These are phyloP conservation scores for Plectrocnemia conspersa DNA, from an alignment of 1,140 invertebrate genomes.

Conservation along the genomic window DNA sequence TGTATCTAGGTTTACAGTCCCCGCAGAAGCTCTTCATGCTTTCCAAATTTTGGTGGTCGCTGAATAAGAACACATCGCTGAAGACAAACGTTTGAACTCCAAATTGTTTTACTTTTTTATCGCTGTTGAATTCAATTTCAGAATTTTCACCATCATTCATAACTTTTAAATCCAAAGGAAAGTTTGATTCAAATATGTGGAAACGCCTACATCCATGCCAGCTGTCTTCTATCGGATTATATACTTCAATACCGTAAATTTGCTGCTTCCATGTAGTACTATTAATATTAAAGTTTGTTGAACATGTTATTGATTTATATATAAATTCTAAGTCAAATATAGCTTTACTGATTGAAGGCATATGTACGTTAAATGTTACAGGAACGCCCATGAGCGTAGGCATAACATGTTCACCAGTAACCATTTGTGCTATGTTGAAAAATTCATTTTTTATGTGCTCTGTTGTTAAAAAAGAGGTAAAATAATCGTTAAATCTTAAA, in stretches of 20 bases:
- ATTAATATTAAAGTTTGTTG: too few species aligned
- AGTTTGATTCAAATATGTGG: conserved; percentile 34
- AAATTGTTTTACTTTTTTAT: conserved; percentile 37
- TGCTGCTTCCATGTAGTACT: conserved; percentile 17
- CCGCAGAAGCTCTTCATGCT: conserved; percentile 38
- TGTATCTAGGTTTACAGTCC: conserved; percentile 36
- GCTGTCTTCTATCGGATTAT: conserved; percentile 42
- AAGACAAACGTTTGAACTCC: conserved; percentile 37
- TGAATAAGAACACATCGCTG: conserved; percentile 38
- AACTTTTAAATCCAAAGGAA: conserved; percentile 40
- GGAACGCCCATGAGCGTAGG: conserved; percentile 47
- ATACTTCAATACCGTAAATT: conserved; percentile 37
- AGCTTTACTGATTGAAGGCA: conserved; percentile 37
- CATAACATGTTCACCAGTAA: conserved; percentile 33
- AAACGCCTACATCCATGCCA: conserved; percentile 41
- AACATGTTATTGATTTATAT: too few species aligned
- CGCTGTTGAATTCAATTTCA: too few species aligned
- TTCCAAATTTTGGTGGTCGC: conserved; percentile 37
- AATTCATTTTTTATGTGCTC: too few species aligned
- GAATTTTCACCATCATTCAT: too few species aligned
- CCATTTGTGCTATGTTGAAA: conserved; percentile 18
- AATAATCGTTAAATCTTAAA: too few species aligned
- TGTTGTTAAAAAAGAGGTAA: too few species aligned
- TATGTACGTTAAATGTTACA: conserved; percentile 37
- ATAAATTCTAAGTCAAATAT: conserved; percentile 30